A percentile compares a stretch with the other conserved stretches of the same genome.
Conservation (phyloP, 2,888 invertebrate species). For the Perizoma affinitatum region DNA sequence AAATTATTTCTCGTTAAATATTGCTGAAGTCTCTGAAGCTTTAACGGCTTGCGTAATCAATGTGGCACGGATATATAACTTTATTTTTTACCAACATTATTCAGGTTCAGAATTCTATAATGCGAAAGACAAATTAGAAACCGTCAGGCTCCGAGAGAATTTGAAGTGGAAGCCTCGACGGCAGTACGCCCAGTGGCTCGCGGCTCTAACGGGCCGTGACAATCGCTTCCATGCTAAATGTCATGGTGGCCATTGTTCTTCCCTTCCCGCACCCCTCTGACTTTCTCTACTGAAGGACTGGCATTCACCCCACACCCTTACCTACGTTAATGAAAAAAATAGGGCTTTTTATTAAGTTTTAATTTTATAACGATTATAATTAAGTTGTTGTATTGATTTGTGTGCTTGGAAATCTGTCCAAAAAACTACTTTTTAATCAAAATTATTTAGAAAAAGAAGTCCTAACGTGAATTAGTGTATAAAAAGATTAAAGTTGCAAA, state of each 20-base stretch:
- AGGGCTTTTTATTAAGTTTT: constrained; percentile 62
- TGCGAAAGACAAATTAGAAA: constrained; percentile 28
- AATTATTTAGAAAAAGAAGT: no score
- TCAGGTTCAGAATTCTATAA: constrained; percentile 23
- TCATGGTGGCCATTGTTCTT: constrained; percentile 82
- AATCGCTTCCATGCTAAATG: constrained; percentile 83
- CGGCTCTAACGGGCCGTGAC: constrained; percentile 78
- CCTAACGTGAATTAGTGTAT: no score
- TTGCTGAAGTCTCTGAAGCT: constrained; percentile 27
- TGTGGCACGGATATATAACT: neutral
- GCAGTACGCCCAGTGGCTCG: constrained; percentile 71
- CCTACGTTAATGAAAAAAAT: constrained; percentile 70
- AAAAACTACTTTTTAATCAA: no score
- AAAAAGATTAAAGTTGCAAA: no score
- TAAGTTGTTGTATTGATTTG: no score
- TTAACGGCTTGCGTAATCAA: constrained; percentile 8
- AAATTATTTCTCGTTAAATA: constrained; percentile 39
- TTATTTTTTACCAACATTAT: constrained; percentile 29
- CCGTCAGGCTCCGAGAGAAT: constrained; percentile 56
- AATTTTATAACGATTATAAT: constrained; percentile 29
- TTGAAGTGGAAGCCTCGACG: constrained; percentile 66
- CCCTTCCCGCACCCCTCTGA: constrained; percentile 52
- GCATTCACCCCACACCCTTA: constrained; percentile 73
- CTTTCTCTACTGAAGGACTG: constrained; percentile 67
- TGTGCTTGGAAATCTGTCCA: no score